Base-by-base conservation (phyloP, 2,888 invertebrate species). In the Rhimphoctona megacephalus region DNA sequence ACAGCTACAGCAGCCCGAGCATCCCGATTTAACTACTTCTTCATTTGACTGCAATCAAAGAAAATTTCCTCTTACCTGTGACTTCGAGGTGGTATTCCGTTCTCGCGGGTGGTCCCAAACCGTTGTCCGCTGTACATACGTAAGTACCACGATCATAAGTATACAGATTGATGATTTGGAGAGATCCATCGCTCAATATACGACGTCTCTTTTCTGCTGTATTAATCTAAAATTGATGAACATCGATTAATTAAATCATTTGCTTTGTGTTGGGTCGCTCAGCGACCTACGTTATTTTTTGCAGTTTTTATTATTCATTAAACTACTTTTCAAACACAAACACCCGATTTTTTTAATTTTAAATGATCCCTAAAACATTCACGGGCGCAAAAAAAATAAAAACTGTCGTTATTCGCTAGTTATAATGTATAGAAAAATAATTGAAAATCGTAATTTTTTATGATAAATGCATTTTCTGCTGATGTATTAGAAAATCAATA, bases 71-170 rank as follows among this genome's bases (percentile, higher is more conserved):
- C 96, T 95, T 95, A 98, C 98, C 98, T 93, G 96, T 96, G 74
- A 98, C 97, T 87, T 96, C 95, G 14, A 98, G 95, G 83, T 95
- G 95, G 82, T 98, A 95, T 94, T 97, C 96, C 89, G 95, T 96
- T 90, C 96, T 96, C 49, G 96, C 95, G 19, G 97, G 96, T 73
- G 95, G 94, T 25, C 97, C 97, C 39, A 97, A 94, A 2, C 96
- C 96, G 94, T 99, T 99, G 92, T 97, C 96, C 1, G 98, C 99
- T 11, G 96, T 95, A 92, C 99, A 99, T 81, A 97, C 96, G 94
- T 99, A 99, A 17, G 96, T 96, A 54, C 98, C 99, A 36, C 97
- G 96, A 94, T 99, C 99, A 80, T 96, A 96, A 89, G 96, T 96
- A 92, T 96, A 96, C 43, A 98, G 95, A 61, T 97, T 97, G 22